Base-by-base conservation (phyloP, 2,797 vertebrate genomes). In the Parambassis ranga region DNA sequence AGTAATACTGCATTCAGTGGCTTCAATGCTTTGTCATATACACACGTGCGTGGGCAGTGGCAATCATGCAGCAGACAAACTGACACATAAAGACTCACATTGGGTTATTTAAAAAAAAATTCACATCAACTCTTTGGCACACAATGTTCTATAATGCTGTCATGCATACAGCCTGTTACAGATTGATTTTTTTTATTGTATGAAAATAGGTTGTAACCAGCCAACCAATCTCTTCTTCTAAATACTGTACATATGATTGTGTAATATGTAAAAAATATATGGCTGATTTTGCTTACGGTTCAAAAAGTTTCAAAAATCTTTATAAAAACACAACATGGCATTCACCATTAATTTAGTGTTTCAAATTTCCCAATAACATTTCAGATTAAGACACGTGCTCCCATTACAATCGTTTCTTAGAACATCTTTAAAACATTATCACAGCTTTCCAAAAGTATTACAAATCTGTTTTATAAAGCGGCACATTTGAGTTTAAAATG, bases 141-240 rank as follows among this genome's bases (percentile, higher is more conserved):
- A 19, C 18, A 20, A 13, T 9, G n/a, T n/a, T n/a, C n/a, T n/a
- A n/a, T n/a, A n/a, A n/a, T n/a, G n/a, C n/a, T n/a, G n/a, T n/a
- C n/a, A n/a, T n/a, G n/a, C n/a, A n/a, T n/a, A n/a, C n/a, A n/a
- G n/a, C n/a, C n/a, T n/a, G n/a, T n/a, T n/a, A n/a, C n/a, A n/a
- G n/a, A n/a, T n/a, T n/a, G n/a, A n/a, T n/a, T n/a, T n/a, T n/a
- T n/a, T n/a, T n/a, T n/a, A n/a, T n/a, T n/a, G n/a, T n/a, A n/a
- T 71, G 44, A 46, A 82, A 56, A 66, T 66, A 77, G 79, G 85
- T 84, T 87, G 88, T 81, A 79, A 79, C 89, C 89, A 87, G 89
- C 85, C 90, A 90, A 89, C 46, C 59, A 48, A 42, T 53, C 27
- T 44, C 30, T 39, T 44, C 20, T 30, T 56, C 20, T 32, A 20